A percentile compares a stretch with the other conserved stretches of the same genome.
Evolutionary conservation across 2,888 invertebrate species (phyloP).

Genomic region (Leptothorax acervorum): DNA sequence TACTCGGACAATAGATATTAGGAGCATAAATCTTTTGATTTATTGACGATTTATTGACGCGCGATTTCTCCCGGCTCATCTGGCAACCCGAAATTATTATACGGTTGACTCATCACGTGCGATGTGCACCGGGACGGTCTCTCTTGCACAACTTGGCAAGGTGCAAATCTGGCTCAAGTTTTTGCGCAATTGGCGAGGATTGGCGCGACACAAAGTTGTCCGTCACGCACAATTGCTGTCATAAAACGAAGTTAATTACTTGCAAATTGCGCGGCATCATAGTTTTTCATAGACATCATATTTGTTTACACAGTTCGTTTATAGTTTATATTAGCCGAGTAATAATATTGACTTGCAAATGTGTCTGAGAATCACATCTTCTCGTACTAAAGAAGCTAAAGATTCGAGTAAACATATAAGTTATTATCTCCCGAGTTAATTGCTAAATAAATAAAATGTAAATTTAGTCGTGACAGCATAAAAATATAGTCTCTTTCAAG

Average conservation of each 20-base stretch:
- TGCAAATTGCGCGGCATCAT: neutral
- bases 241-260: conserved; percentile 24
- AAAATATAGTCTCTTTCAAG: neutral
- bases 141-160: conserved; percentile 76
- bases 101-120: conserved; percentile 65
- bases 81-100: conserved; percentile 64
- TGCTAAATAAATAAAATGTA: neutral
- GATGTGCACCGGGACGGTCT: conserved; percentile 58
- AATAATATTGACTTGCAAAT: neutral
- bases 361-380: neutral
- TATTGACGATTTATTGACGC: conserved; percentile 21
- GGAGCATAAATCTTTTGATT: neutral
- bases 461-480: neutral
- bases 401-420: neutral
- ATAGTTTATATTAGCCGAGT: neutral
- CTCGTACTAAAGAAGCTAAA: neutral
- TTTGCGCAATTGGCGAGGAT: conserved; percentile 70
- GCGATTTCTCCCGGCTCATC: neutral
- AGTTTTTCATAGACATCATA: neutral
- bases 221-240: conserved; percentile 4
- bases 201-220: conserved; percentile 23
- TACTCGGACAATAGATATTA: neutral
- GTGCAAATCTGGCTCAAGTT: conserved; percentile 72
- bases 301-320: neutral
- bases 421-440: neutral